Conservation (phyloP, 2,113 vertebrate species). For the Xenopus borealis region DNA sequence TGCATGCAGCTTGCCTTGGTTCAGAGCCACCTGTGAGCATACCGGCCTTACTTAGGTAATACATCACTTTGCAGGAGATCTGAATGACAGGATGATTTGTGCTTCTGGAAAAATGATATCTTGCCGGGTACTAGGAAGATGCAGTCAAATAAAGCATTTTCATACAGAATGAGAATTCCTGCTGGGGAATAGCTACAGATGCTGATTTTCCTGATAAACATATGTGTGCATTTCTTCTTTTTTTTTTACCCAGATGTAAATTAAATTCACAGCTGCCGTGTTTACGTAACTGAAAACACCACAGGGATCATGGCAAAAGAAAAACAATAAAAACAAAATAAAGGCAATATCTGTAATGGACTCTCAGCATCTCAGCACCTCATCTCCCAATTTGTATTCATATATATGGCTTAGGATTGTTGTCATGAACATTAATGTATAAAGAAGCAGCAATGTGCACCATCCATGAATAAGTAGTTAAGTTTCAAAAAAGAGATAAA, state of each 20-base stretch:
- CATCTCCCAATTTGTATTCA: no score
- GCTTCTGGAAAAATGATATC: constrained; percentile 43
- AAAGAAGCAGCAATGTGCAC: constrained; percentile 1
- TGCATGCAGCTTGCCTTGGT: constrained; percentile 39
- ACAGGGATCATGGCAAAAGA: no score
- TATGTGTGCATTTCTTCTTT: not conserved
- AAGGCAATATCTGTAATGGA: no score
- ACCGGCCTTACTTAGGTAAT: constrained; percentile 41
- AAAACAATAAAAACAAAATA: no score
- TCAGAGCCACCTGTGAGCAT: constrained; percentile 38
- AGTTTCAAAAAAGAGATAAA: no score
- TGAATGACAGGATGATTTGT: constrained; percentile 43
- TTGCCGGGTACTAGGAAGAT: constrained; percentile 31
- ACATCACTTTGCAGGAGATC: constrained; percentile 43
- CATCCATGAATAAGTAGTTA: not conserved
- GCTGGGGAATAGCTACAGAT: constrained; percentile 7
- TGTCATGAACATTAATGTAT: no score
- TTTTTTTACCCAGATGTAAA: no score
- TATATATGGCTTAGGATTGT: no score
- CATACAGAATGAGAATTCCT: constrained; percentile 13
- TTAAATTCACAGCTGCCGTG: no score
- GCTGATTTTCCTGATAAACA: not conserved
- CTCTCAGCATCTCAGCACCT: no score
- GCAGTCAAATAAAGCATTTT: constrained; percentile 39
- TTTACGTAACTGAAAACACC: no score